phyloP scores from a whole-genome alignment of 2,888 invertebrate species.

The Epirrita christyi region DNA sequence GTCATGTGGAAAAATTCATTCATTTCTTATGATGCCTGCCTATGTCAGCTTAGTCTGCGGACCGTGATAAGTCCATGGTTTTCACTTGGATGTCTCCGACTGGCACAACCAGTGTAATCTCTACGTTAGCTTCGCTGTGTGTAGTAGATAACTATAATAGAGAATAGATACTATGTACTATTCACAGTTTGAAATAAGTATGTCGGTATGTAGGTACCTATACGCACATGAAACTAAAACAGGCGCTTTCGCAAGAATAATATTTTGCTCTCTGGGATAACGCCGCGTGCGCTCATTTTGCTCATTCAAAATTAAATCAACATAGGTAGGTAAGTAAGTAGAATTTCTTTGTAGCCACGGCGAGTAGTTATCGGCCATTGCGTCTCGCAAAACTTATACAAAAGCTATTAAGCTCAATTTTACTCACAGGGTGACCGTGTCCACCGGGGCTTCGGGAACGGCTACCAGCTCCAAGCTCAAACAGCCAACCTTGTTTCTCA shows the following conservation, averaged over 20 bases:
- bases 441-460: slow-evolving; percentile 59
- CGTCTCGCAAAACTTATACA: slow-evolving; percentile 32
- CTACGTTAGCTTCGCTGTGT: no score
- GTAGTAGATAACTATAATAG: no score
- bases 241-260: background rate
- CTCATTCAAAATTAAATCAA: background rate
- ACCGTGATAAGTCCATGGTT: no score
- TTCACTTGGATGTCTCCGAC: no score
- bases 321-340: background rate
- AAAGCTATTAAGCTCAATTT: slow-evolving; percentile 28
- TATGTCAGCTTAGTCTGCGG: no score
- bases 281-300: background rate
- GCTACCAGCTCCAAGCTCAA: slow-evolving; percentile 60
- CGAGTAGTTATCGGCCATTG: slow-evolving; percentile 40
- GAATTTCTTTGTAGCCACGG: background rate
- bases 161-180: no score
- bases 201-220: background rate
- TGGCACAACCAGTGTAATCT: no score
- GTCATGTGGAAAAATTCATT: slow-evolving; percentile 18
- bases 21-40: no score
- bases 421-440: slow-evolving; percentile 74
- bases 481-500: slow-evolving; percentile 62
- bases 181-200: background rate
- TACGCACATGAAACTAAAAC: background rate
- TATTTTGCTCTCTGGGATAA: background rate